Evolutionary conservation across 2,797 vertebrate genomes (phyloP).

Genomic region (Trachurus trachurus): DNA sequence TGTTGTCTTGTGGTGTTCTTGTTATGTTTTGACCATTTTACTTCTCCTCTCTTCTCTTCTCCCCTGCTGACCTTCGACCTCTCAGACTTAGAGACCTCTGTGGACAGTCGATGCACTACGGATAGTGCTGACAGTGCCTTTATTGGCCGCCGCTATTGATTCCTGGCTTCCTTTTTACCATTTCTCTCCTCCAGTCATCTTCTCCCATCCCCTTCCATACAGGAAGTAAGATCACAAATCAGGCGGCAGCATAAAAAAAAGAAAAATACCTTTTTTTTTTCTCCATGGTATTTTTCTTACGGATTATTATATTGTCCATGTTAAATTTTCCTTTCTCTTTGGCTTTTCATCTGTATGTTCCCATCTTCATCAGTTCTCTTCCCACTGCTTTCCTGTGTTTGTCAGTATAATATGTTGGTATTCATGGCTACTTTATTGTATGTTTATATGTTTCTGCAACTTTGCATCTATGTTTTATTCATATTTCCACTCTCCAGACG

Average conservation of each 20-base stretch:
- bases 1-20: constrained; percentile 32
- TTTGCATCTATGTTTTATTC: constrained; percentile 71
- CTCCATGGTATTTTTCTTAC: neutral
- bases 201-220: constrained; percentile 56
- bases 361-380: neutral
- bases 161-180: constrained; percentile 58
- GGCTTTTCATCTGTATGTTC: neutral
- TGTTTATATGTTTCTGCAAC: constrained; percentile 47
- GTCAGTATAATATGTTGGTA: constrained; percentile 34
- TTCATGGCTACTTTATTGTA: constrained; percentile 36
- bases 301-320: neutral
- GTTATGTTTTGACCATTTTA: constrained; percentile 36
- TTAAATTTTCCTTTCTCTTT: constrained; percentile 11
- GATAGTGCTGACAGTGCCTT: constrained; percentile 88
- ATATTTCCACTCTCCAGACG: constrained; percentile 61
- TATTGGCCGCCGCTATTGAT: constrained; percentile 84
- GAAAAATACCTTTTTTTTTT: neutral
- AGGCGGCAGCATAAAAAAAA: constrained; percentile 22
- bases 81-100: constrained; percentile 89
- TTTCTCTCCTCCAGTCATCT: constrained; percentile 65
- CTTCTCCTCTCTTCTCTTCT: constrained; percentile 12
- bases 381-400: constrained; percentile 20
- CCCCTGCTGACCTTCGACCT: constrained; percentile 63
- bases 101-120: constrained; percentile 89
- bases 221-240: constrained; percentile 69